phyloP scores from a whole-genome alignment of 2,888 invertebrate genomes.

The Dryadula phaetusa region DNA sequence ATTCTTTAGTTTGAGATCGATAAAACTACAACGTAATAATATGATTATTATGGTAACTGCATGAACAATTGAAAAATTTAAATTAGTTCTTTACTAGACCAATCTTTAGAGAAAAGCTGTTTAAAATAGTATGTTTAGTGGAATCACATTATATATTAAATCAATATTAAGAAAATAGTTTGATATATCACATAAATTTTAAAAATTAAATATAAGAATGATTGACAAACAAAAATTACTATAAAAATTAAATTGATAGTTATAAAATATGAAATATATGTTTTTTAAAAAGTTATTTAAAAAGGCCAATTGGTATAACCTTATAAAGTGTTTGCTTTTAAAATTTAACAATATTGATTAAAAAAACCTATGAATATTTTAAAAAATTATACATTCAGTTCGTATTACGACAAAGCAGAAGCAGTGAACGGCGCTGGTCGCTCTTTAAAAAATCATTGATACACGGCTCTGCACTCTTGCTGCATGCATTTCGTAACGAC shows the following conservation, averaged over 20 bases:
- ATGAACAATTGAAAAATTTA: neutral
- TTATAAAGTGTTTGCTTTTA: neutral
- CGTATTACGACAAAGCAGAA: slow-evolving; percentile 36
- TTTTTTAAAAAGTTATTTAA: too few relatives aligned
- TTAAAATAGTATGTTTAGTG: too few relatives aligned
- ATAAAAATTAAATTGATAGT: too few relatives aligned
- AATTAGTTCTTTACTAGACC: neutral
- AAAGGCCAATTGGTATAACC: too few relatives aligned
- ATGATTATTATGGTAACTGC: neutral
- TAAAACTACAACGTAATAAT: neutral
- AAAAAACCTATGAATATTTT: slow-evolving; percentile 14
- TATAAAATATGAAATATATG: too few relatives aligned
- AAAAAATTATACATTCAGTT: slow-evolving; percentile 21
- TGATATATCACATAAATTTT: too few relatives aligned
- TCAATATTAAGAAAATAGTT: too few relatives aligned
- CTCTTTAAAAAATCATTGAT: slow-evolving; percentile 58
- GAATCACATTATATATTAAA: too few relatives aligned
- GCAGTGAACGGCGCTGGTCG: slow-evolving; percentile 43
- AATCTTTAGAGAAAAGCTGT: too few relatives aligned
- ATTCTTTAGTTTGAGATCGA: slow-evolving; percentile 36
- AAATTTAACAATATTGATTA: neutral
- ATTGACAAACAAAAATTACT: too few relatives aligned
- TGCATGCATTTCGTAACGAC: slow-evolving; percentile 48
- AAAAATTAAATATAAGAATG: too few relatives aligned
- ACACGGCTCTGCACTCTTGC: slow-evolving; percentile 55